These are phyloP conservation scores for Dysmachus trigonus DNA, from an alignment of 2,888 invertebrate species.

Conservation along the genomic window DNA sequence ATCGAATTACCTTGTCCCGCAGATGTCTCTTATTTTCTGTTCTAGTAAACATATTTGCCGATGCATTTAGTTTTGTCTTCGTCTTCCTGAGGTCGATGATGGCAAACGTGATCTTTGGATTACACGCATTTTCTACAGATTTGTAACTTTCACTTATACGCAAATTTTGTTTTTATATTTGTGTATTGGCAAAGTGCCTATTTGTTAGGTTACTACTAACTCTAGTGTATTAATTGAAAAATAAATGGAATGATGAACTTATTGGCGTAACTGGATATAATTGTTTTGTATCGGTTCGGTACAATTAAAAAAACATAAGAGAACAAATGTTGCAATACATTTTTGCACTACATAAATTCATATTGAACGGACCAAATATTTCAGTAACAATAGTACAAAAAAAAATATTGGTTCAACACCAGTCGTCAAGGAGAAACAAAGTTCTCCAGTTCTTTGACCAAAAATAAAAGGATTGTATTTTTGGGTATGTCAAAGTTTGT, in stretches of 20 bases:
- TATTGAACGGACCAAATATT: neutral
- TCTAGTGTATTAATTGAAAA: neutral
- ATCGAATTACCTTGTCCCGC: conserved; percentile 7
- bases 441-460: no score
- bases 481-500: no score
- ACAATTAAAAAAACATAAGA: neutral
- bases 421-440: no score
- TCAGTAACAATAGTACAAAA: neutral
- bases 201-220: neutral
- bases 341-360: no score
- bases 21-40: neutral
- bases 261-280: neutral
- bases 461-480: no score
- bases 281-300: neutral
- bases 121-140: neutral
- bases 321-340: neutral
- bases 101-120: neutral
- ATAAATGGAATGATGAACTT: neutral
- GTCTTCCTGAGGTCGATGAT: neutral
- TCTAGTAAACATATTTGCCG: conserved; percentile 6
- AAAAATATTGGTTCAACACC: no score
- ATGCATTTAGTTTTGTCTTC: neutral
- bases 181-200: neutral
- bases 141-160: neutral
- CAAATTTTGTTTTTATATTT: neutral